A percentile compares a stretch with the other conserved stretches of the same genome.
Evolutionary conservation across 2,797 vertebrate species (phyloP).

Genomic region (Selene dorsalis): DNA sequence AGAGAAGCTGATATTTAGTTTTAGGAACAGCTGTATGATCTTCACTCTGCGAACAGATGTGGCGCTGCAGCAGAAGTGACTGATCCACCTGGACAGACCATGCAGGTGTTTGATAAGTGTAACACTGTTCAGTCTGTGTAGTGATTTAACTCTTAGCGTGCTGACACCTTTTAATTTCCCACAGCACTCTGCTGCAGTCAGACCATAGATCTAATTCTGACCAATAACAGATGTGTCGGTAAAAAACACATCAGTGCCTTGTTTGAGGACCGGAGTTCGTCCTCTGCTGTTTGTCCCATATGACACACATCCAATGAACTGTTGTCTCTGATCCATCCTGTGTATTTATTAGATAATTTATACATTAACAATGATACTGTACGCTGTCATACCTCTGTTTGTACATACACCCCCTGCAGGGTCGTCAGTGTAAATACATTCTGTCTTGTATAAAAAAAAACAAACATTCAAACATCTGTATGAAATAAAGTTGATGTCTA

Average conservation of each 20-base stretch:
- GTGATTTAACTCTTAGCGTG: background rate
- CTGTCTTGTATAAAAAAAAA: constrained; percentile 40
- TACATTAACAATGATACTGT: constrained; percentile 35
- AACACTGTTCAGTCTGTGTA: background rate
- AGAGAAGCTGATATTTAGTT: background rate
- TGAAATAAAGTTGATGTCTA: constrained; percentile 46
- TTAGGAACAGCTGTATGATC: background rate
- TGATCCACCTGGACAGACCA: background rate
- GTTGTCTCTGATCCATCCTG: constrained; percentile 1
- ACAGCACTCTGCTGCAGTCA: background rate
- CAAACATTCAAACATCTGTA: constrained; percentile 33
- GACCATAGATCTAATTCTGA: background rate
- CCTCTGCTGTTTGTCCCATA: background rate
- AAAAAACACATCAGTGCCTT: constrained; percentile 35
- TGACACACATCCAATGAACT: background rate
- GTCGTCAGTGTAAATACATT: constrained; percentile 53
- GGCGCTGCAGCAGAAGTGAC: background rate
- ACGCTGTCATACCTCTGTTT: constrained; percentile 45
- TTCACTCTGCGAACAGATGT: background rate
- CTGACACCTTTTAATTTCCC: background rate
- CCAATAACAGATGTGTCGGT: background rate
- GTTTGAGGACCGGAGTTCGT: background rate
- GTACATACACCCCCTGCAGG: constrained; percentile 54
- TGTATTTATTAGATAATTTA: constrained; percentile 67
- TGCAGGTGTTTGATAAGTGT: background rate